Base-by-base conservation (phyloP, 37 sponge, comb jelly and placozoan species). In the Halichondria panicea region DNA sequence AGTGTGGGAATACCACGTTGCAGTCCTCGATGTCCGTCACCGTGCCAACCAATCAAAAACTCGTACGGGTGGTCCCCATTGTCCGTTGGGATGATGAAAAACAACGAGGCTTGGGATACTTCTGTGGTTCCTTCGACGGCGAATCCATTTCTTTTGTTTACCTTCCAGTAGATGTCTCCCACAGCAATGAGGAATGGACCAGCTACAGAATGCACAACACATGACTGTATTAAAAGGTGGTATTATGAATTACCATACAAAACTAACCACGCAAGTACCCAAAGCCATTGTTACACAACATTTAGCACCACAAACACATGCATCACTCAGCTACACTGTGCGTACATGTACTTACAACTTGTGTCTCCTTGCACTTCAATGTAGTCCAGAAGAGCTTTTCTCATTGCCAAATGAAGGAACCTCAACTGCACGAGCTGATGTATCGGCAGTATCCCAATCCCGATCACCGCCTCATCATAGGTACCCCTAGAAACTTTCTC, bases 381-480 rank as follows among this genome's bases (percentile, higher is more conserved):
- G 75, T 73, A 86, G 25, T 54, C 9, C 39, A 15, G n/a, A 21
- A 79, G 41, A 22, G 75, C 75, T 31, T 50, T 6, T 27, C 41
- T 37, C 36, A 86, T 46, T 2, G 56, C 66, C 40, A 39, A 25
- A 31, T 72, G 63, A 1, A 86, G 55, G 48, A 32, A 25, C 8
- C 28, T 4, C 61, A 38, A 43, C 43, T 38, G 35, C 35, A 84
- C 62, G 25, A 88, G 56, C 3, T 12, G 57, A 34, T 30, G 41
- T 30, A 88, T 71, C 24, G 89, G 84, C 68, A 78, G 63, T 22
- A 88, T 46, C 55, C 71, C 38, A 5, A 76, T 52, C 63, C 71
- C 84, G 9, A 88, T 66, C 13, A 88, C 89, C 28, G 89, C 83
- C 53, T 88, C 89, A 33, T 46, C 79, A 30, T 75, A 66, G 0